Base-by-base conservation (phyloP, 2,888 invertebrate species). In the Drosophila melanosoma region DNA sequence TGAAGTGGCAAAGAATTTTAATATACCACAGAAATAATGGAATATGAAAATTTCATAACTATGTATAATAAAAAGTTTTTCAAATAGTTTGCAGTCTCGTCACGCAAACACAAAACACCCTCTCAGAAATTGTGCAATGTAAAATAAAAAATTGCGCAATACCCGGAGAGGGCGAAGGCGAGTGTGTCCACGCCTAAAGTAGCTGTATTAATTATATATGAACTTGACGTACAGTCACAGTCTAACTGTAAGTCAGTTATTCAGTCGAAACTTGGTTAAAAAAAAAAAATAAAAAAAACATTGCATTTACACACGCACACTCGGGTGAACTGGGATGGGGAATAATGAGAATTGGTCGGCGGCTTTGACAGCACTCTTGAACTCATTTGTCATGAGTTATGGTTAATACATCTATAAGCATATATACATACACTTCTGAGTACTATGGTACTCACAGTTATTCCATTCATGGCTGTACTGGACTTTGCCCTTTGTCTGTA, bases 161-260 rank as follows among this genome's bases (percentile, higher is more conserved):
- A 70, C 71, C 54, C 52, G 32, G 53, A 32, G 33, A 29, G 11
- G 52, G 12, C 20, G 29, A 20, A 17, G 35, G 54, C 35, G 68
- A 66, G 57, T 54, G 32, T 29, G 63, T 56, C 70, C 69, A 74
- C 73, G 65, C 71, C 71, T 65, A 72, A 82, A 81, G 79, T 83
- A 79, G 72, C 69, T 51, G 68, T 60, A 68, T 84, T 82, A 85
- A 85, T 89, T 85, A 77, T 73, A 77, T 87, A 56, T 84, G 89
- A 89, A 87, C 85, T 85, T 85, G 85, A 48, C 65, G 63, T 51
- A 64, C 52, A 69, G 35, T 33, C 38, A 62, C 52, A 69, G 35
- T 33, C 38, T 38, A 29, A 5, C 40, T 26, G 26, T 26, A 2
- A 64, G 40, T 17, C 45, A 53, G 57, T 20, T 23, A 45, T 23